Percentiles rank a stretch among this genome's conserved stretches.
phyloP scores from a whole-genome alignment of 2,113 vertebrate genomes.

The Arvicanthis niloticus region DNA sequence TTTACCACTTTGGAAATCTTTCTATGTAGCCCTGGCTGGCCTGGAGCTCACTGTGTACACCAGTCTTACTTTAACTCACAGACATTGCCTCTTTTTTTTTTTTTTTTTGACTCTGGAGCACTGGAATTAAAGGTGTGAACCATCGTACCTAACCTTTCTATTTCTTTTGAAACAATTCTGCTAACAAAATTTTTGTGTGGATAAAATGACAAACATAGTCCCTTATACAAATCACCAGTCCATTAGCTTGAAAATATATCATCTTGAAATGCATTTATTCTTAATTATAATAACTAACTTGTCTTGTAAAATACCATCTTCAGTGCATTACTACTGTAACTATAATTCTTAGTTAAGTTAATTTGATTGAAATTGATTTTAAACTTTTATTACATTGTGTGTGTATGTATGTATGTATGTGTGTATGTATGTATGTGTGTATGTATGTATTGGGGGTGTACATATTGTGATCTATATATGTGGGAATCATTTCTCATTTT shows the following conservation, averaged over 20 bases:
- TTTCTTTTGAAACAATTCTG: neutral
- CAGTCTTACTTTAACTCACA: neutral
- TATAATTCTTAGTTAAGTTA: neutral
- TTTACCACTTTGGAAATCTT: neutral
- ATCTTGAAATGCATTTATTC: slow-evolving; percentile 5
- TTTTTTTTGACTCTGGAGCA: neutral
- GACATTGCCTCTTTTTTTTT: neutral
- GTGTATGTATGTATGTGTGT: too few species aligned
- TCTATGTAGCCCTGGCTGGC: neutral
- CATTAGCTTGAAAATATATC: neutral
- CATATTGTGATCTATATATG: neutral
- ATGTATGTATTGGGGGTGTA: neutral
- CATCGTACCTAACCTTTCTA: neutral
- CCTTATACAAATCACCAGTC: neutral
- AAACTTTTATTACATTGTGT: neutral
- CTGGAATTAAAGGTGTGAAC: neutral
- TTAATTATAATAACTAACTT: neutral
- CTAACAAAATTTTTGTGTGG: slow-evolving; percentile 1
- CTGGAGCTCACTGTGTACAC: neutral
- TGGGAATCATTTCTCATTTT: neutral
- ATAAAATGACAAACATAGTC: neutral
- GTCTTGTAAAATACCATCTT: neutral
- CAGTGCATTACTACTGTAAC: neutral
- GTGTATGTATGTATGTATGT: neutral
- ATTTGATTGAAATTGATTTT: neutral